A percentile compares a stretch with the other conserved stretches of the same genome.
phyloP scores from a whole-genome alignment of 2,888 invertebrate species.

The Sycophila texana region DNA sequence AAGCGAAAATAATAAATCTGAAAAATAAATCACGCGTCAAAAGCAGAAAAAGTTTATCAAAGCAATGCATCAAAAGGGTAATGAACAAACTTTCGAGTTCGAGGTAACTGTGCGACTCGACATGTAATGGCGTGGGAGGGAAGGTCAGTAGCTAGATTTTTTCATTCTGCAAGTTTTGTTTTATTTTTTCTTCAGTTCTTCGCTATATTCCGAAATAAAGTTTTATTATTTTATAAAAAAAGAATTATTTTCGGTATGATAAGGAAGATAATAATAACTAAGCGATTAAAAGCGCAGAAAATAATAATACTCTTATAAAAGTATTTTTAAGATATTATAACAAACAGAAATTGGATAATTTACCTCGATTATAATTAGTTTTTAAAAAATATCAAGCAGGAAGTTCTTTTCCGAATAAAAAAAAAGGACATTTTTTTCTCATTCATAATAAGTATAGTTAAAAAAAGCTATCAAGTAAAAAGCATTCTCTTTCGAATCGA shows the following conservation, averaged over 20 bases:
- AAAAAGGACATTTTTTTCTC: background rate
- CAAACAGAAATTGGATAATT: too few species aligned
- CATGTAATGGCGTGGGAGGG: background rate
- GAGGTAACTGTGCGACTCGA: conserved; percentile 7
- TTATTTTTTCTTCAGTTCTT: background rate
- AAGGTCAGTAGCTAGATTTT: conserved; percentile 18
- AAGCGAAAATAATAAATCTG: conserved; percentile 28
- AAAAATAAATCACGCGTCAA: conserved; percentile 26
- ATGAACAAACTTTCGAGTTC: conserved; percentile 32
- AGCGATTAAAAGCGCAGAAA: too few species aligned
- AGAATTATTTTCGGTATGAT: too few species aligned
- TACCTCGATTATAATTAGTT: too few species aligned
- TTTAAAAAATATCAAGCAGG: too few species aligned
- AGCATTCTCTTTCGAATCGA: background rate
- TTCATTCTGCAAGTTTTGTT: background rate
- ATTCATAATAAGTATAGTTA: background rate
- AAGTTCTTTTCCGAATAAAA: too few species aligned
- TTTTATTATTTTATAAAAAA: background rate
- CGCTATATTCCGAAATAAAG: conserved; percentile 2
- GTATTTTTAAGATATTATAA: too few species aligned
- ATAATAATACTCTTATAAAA: too few species aligned
- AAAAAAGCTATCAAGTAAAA: background rate
- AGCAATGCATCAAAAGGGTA: conserved; percentile 39
- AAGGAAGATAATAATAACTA: too few species aligned
- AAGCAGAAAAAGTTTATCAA: conserved; percentile 32